phyloP scores from a whole-genome alignment of 37 sponge, comb jelly and placozoan genomes.

The Petrosia ficiformis region DNA sequence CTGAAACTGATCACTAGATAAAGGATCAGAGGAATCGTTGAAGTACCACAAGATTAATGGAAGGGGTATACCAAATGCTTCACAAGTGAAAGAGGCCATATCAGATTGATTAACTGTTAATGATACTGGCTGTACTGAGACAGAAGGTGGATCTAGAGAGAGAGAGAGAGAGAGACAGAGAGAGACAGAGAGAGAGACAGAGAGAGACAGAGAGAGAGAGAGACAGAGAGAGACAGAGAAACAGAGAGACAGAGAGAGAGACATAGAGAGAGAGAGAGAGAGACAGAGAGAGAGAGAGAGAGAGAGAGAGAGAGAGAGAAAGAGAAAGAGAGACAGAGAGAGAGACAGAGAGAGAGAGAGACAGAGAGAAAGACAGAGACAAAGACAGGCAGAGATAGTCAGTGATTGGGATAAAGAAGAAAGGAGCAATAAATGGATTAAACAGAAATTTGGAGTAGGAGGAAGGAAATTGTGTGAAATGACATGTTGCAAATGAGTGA shows the following conservation, averaged over 20 bases:
- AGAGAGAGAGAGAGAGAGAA: neutral
- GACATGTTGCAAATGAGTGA: too few relatives aligned
- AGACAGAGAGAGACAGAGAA: conserved; percentile 10
- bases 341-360: neutral
- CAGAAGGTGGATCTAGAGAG: conserved; percentile 9
- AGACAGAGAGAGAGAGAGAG: neutral
- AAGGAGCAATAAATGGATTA: neutral
- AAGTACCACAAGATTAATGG: neutral
- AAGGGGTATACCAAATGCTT: neutral
- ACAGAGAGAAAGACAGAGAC: neutral
- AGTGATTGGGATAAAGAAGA: neutral
- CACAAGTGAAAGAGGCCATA: neutral
- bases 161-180: neutral
- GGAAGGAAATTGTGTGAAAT: neutral
- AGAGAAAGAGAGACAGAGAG: neutral
- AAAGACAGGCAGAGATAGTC: neutral
- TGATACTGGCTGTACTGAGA: neutral
- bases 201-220: conserved; percentile 8
- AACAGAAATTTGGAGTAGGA: neutral
- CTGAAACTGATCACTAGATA: neutral
- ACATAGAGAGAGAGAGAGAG: conserved; percentile 7
- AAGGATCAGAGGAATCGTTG: neutral
- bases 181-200: neutral
- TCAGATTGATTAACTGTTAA: conserved; percentile 6
- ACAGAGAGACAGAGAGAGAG: conserved; percentile 16